A percentile compares a stretch with the other conserved stretches of the same genome.
Conservation (phyloP, 2,113 vertebrate genomes). For the Chaetops frenatus region DNA sequence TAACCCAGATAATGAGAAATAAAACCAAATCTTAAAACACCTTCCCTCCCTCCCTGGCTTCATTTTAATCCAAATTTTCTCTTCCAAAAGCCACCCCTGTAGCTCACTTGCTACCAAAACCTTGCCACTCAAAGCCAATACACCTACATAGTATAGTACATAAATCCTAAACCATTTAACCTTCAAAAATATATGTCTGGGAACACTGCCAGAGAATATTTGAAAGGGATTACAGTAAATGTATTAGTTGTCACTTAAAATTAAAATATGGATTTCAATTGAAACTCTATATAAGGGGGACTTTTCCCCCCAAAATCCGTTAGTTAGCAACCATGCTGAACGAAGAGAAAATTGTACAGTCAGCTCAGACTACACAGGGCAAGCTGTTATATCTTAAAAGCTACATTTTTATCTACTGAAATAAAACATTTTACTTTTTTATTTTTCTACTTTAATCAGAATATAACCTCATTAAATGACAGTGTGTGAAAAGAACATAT, state of each 20-base stretch:
- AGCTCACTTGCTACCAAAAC: background rate
- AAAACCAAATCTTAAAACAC: background rate
- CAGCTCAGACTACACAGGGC: background rate
- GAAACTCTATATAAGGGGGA: background rate
- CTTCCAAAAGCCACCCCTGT: background rate
- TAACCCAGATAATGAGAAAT: background rate
- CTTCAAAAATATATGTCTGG: constrained; percentile 17
- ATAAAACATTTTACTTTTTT: constrained; percentile 31
- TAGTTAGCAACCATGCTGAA: background rate
- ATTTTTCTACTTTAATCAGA: constrained; percentile 59
- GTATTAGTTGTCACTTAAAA: constrained; percentile 27
- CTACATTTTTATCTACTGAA: constrained; percentile 32
- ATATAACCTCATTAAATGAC: constrained; percentile 61
- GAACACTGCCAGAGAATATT: background rate
- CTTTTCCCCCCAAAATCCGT: background rate
- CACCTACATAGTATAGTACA: background rate
- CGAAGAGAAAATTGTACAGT: background rate
- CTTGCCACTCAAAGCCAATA: background rate
- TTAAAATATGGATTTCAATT: constrained; percentile 38
- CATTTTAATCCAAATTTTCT: background rate
- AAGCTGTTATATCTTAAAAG: background rate
- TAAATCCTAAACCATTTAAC: constrained; percentile 46
- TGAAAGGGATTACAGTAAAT: constrained; percentile 31
- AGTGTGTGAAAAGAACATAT: constrained; percentile 51
- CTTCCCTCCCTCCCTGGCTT: background rate